phyloP scores from a whole-genome alignment of 2,888 invertebrate genomes.

The Caenorhabditis zanzibari region DNA sequence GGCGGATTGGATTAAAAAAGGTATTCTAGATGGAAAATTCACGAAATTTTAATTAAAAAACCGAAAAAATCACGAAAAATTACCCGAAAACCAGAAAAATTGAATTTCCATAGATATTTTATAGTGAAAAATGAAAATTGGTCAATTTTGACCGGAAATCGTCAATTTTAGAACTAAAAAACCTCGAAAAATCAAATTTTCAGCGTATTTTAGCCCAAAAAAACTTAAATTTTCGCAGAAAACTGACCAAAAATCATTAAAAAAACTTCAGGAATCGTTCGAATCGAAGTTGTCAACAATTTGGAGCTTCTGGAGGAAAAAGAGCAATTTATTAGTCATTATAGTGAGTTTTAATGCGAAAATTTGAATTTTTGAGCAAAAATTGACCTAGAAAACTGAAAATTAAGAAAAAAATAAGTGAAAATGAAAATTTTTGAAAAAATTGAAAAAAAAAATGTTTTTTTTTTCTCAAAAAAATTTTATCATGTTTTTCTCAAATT shows the following conservation, averaged over 20 bases:
- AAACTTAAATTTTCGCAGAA: background rate
- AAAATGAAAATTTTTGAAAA: background rate
- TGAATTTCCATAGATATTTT: too few relatives aligned
- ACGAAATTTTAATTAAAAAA: slow-evolving; percentile 3
- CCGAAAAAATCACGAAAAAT: background rate
- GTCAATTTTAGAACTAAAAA: background rate
- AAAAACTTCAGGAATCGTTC: slow-evolving; percentile 88
- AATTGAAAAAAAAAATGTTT: background rate
- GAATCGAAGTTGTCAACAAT: slow-evolving; percentile 90
- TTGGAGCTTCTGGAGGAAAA: slow-evolving; percentile 72
- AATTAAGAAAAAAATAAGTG: background rate
- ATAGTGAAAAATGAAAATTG: background rate
- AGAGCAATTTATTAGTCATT: slow-evolving; percentile 65
- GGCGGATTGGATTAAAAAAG: slow-evolving; percentile 60
- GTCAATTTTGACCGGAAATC: background rate
- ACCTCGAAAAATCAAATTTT: background rate
- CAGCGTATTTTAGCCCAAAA: background rate
- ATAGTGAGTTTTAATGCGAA: slow-evolving; percentile 60
- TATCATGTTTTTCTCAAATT: background rate
- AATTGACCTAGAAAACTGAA: background rate
- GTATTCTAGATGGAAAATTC: background rate
- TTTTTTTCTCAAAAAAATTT: background rate
- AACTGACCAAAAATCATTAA: background rate
- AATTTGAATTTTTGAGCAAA: slow-evolving; percentile 23
- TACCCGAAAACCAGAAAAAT: too few relatives aligned